Percentiles rank a stretch among this genome's conserved stretches.
phyloP scores from a whole-genome alignment of 2,888 invertebrate genomes.

The Lathronympha strigana region DNA sequence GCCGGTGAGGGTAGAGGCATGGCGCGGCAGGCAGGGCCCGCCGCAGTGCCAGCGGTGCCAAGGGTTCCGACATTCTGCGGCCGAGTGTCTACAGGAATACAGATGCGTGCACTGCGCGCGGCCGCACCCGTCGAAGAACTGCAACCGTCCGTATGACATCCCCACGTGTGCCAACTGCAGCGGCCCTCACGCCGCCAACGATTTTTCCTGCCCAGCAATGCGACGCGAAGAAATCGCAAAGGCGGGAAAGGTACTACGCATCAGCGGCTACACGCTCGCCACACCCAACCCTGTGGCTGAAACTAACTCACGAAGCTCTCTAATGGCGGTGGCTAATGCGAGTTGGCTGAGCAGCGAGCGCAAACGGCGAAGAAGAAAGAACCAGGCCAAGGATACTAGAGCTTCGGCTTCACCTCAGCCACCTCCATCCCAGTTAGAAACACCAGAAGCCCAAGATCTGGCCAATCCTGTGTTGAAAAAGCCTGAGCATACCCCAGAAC shows the following conservation, averaged over 20 bases:
- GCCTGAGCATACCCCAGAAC: neutral
- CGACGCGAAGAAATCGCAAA: constrained; percentile 16
- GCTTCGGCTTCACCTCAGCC: neutral
- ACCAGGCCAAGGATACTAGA: neutral
- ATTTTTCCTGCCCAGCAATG: constrained; percentile 7
- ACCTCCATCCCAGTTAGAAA: neutral
- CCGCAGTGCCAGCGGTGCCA: constrained; percentile 23
- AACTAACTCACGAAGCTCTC: constrained; percentile 3
- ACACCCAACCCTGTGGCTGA: constrained; percentile 8
- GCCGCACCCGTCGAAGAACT: constrained; percentile 11
- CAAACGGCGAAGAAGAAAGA: constrained; percentile 7
- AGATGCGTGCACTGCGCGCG: constrained; percentile 22
- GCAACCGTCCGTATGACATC: constrained; percentile 17
- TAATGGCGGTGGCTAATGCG: constrained; percentile 11
- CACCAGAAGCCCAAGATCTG: neutral
- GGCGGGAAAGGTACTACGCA: constrained; percentile 2
- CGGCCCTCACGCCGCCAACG: constrained; percentile 17
- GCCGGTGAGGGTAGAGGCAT: constrained; percentile 6
- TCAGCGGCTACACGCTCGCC: constrained; percentile 5
- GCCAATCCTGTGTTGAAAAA: neutral
- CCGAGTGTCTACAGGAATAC: constrained; percentile 3
- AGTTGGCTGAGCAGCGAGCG: neutral
- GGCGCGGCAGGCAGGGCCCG: constrained; percentile 17
- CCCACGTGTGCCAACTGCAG: constrained; percentile 15
- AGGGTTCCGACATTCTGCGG: constrained; percentile 13